phyloP scores from a whole-genome alignment of 2,888 invertebrate species.

The Camptogramma bilineatum region DNA sequence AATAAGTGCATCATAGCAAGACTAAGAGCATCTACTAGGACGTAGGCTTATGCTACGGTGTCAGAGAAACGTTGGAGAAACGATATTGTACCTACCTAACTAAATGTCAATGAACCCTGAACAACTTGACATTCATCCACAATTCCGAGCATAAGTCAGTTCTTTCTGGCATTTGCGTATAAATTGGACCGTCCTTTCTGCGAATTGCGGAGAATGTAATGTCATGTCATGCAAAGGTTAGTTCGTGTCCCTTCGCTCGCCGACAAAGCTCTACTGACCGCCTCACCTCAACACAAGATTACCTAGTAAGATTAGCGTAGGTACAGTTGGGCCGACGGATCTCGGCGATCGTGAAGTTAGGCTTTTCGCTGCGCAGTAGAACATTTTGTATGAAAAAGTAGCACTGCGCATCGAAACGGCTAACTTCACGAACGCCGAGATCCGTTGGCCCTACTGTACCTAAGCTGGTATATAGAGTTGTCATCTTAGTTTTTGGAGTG shows the following conservation, averaged over 20 bases:
- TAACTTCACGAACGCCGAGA: too few species aligned
- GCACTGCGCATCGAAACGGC: too few species aligned
- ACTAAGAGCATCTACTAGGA: too few species aligned
- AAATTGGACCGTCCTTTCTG: constrained; percentile 30
- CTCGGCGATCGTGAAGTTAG: too few species aligned
- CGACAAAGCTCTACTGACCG: constrained; percentile 11
- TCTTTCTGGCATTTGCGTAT: constrained; percentile 20
- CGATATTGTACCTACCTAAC: not conserved
- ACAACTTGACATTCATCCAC: constrained; percentile 1
- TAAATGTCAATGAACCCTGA: not conserved
- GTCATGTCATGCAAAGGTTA: constrained; percentile 42
- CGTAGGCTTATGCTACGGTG: too few species aligned
- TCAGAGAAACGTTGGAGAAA: too few species aligned
- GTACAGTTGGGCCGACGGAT: too few species aligned
- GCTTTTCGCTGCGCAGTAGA: too few species aligned
- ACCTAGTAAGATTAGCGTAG: too few species aligned
- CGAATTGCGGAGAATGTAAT: constrained; percentile 39
- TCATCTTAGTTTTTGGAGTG: not conserved
- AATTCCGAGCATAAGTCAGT: constrained; percentile 7
- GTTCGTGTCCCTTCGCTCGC: constrained; percentile 35
- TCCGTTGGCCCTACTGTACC: not conserved
- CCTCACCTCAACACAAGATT: not conserved
- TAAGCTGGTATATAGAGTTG: not conserved
- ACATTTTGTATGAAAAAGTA: too few species aligned
- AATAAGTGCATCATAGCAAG: too few species aligned